Conservation (phyloP, 1,140 invertebrate species). For the Venustaconcha ellipsiformis region DNA sequence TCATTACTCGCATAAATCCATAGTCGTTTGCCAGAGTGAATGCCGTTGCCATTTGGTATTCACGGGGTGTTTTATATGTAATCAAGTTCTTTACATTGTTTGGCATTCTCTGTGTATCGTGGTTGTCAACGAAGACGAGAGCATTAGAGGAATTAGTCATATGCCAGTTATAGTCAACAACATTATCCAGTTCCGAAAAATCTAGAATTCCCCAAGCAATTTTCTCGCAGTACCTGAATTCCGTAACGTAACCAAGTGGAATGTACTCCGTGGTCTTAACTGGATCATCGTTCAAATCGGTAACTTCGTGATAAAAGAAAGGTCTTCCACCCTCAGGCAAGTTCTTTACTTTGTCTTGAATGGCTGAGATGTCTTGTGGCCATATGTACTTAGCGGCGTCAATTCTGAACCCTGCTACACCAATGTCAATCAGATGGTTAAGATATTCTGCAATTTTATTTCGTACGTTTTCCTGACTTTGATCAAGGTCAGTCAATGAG, state of each 20-base stretch:
- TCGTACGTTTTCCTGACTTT: conserved; percentile 75
- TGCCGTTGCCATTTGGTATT: conserved; percentile 78
- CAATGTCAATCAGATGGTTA: conserved; percentile 75
- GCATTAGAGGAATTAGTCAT: conserved; percentile 57
- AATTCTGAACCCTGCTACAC: conserved; percentile 78
- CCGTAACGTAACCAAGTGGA: conserved; percentile 76
- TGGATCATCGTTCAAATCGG: conserved; percentile 79
- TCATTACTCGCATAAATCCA: conserved; percentile 80
- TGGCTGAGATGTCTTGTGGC: conserved; percentile 42
- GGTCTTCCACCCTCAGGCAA: conserved; percentile 41
- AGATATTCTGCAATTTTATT: conserved; percentile 76
- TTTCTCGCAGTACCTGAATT: conserved; percentile 75
- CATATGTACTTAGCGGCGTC: conserved; percentile 59
- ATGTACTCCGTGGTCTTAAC: conserved; percentile 71
- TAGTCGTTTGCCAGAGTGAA: conserved; percentile 83
- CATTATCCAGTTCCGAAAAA: conserved; percentile 4
- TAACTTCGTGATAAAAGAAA: conserved; percentile 83
- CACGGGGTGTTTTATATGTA: conserved; percentile 67
- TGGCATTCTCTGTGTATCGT: conserved; percentile 67
- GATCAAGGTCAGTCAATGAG: conserved; percentile 81
- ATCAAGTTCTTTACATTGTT: conserved; percentile 72
- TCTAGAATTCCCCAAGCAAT: conserved; percentile 15
- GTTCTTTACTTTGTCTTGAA: conserved; percentile 69
- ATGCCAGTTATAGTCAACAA: conserved; percentile 49
- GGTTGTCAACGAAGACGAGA: conserved; percentile 69